phyloP scores from a whole-genome alignment of 2,113 vertebrate genomes.

The Garra rufa region DNA sequence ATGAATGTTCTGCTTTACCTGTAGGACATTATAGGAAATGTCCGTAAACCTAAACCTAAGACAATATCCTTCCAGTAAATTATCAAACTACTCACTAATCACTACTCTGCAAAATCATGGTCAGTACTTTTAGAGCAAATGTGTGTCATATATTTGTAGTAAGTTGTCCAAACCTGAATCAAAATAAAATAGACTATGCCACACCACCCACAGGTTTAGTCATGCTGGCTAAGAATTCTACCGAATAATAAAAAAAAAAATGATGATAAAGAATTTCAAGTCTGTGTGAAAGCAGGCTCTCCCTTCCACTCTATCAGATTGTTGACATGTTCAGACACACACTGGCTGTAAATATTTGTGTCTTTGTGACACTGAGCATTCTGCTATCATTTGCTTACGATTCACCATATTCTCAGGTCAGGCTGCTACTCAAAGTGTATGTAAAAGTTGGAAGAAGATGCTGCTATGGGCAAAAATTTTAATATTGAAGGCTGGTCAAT shows the following conservation, averaged over 20 bases:
- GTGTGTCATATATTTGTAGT: background rate
- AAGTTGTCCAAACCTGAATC: background rate
- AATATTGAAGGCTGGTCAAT: background rate
- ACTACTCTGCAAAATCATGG: background rate
- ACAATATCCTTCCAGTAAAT: too few relatives aligned
- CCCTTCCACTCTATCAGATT: constrained; percentile 30
- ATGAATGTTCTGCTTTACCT: background rate
- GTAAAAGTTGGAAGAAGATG: background rate
- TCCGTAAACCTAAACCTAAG: too few relatives aligned
- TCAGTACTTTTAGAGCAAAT: background rate
- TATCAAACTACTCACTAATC: too few relatives aligned
- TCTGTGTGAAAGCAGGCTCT: constrained; percentile 23
- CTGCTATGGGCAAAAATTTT: background rate
- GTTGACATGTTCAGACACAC: constrained; percentile 34
- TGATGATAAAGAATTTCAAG: background rate
- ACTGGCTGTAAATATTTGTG: constrained; percentile 25
- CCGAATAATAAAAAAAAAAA: background rate
- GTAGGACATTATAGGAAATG: too few relatives aligned
- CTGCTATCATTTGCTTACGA: background rate
- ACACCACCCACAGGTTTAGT: constrained; percentile 22
- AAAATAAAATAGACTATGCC: background rate
- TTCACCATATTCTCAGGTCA: background rate
- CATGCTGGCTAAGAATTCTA: constrained; percentile 1
- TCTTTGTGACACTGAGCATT: constrained; percentile 1
- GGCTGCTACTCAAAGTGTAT: background rate